These are phyloP conservation scores for Montipora foliosa DNA, from an alignment of 64 coral and sea anemone genomes.

Conservation along the genomic window DNA sequence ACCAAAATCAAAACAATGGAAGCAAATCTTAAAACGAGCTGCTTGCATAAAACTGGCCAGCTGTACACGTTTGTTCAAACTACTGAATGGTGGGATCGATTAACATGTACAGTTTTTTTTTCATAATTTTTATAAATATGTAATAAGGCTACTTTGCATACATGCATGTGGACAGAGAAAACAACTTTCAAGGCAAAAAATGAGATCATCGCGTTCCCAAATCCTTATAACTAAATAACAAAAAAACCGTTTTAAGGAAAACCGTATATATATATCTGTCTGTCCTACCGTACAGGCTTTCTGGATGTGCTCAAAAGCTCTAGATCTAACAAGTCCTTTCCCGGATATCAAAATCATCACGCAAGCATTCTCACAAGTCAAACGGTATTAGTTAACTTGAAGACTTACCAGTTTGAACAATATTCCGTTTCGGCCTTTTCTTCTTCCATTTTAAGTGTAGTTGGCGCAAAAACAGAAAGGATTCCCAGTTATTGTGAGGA, in stretches of 20 bases:
- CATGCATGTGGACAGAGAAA: not conserved
- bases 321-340: too few species aligned
- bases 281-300: too few species aligned
- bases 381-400: not conserved
- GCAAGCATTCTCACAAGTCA: not conserved
- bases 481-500: too few species aligned
- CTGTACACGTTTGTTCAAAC: not conserved
- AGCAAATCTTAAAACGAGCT: not conserved
- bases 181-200: not conserved
- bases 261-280: not conserved
- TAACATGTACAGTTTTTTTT: not conserved
- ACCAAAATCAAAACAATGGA: not conserved
- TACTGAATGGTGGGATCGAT: not conserved
- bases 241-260: not conserved
- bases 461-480: too few species aligned
- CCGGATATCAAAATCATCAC: not conserved
- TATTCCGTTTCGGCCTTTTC: not conserved
- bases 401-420: constrained; percentile 42
- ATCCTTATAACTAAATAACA: not conserved
- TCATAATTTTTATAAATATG: not conserved
- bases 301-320: too few species aligned
- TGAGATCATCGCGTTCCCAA: constrained; percentile 20
- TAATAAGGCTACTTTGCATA: not conserved
- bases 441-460: not conserved
- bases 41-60: not conserved